Percentiles rank a stretch among this genome's conserved stretches.
These are phyloP conservation scores for Patella caerulea DNA, from an alignment of 2,888 invertebrate species.

Conservation along the genomic window DNA sequence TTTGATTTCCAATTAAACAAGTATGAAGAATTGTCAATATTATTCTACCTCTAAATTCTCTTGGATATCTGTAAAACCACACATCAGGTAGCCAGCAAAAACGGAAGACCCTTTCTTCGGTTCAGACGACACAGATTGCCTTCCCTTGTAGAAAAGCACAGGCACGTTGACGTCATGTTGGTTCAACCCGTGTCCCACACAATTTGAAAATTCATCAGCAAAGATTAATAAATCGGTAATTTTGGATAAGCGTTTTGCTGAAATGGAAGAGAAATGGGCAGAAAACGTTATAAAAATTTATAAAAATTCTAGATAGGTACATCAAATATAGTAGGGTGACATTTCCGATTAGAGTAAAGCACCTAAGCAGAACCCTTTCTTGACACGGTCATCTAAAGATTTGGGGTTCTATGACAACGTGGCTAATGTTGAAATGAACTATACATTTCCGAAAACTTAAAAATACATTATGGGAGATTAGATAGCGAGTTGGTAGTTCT, in stretches of 20 bases:
- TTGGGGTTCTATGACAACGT: too few relatives aligned
- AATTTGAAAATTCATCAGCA: background rate
- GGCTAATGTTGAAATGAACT: too few relatives aligned
- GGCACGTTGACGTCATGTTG: background rate
- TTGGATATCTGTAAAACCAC: background rate
- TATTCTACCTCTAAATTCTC: background rate
- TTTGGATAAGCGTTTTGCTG: background rate
- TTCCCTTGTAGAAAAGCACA: background rate
- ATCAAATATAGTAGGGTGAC: too few relatives aligned
- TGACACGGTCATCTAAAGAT: too few relatives aligned
- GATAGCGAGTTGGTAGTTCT: too few relatives aligned
- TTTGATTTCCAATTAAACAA: too few relatives aligned
- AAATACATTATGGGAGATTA: too few relatives aligned
- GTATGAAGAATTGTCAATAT: background rate
- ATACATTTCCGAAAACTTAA: too few relatives aligned
- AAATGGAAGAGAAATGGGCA: background rate
- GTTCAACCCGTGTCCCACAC: slow-evolving; percentile 8
- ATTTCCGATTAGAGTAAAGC: too few relatives aligned
- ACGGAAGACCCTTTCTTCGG: background rate
- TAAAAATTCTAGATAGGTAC: too few relatives aligned
- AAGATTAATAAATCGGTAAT: background rate
- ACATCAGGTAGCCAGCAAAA: background rate
- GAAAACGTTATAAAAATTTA: too few relatives aligned
- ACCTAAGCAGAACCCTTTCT: too few relatives aligned
- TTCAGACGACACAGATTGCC: background rate